Conservation (phyloP, 2,888 invertebrate genomes). For the Vesta saturnalis region DNA sequence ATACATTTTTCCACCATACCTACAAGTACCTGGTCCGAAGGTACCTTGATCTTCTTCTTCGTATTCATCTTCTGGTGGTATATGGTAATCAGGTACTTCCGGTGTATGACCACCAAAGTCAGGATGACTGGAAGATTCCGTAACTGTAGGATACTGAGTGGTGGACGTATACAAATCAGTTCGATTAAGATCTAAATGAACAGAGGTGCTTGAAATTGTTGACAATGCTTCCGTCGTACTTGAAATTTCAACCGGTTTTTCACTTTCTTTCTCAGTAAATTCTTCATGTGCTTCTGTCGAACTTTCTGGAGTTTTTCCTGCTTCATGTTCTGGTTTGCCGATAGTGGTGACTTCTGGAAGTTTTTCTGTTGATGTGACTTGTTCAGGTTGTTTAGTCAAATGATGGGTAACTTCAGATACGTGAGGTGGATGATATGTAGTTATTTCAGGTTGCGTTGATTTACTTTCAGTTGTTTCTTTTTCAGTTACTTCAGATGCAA, state of each 20-base stretch:
- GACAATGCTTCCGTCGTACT: neutral
- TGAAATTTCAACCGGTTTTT: neutral
- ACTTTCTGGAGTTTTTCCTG: constrained; percentile 26
- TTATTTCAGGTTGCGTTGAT: neutral
- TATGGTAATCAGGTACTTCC: constrained; percentile 56
- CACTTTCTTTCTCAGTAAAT: neutral
- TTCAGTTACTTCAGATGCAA: neutral
- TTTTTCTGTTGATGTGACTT: neutral
- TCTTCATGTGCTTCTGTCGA: constrained; percentile 23
- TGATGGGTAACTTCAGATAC: too few species aligned
- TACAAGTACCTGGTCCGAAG: constrained; percentile 89
- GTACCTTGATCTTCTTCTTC: constrained; percentile 80
- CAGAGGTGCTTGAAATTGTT: neutral
- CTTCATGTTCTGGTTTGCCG: constrained; percentile 2
- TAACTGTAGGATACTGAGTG: constrained; percentile 19
- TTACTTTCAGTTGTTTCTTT: constrained; percentile 30
- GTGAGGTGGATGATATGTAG: neutral
- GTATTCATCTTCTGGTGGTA: constrained; percentile 68
- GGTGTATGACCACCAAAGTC: constrained; percentile 52
- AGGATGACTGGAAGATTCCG: constrained; percentile 39
- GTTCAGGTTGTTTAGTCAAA: neutral
- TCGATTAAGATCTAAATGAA: neutral
- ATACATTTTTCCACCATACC: constrained; percentile 92
- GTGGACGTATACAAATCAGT: constrained; percentile 8
- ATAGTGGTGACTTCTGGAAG: neutral